A percentile compares a stretch with the other conserved stretches of the same genome.
phyloP scores from a whole-genome alignment of 2,888 invertebrate genomes.

The Pseudeuparius sepicola region DNA sequence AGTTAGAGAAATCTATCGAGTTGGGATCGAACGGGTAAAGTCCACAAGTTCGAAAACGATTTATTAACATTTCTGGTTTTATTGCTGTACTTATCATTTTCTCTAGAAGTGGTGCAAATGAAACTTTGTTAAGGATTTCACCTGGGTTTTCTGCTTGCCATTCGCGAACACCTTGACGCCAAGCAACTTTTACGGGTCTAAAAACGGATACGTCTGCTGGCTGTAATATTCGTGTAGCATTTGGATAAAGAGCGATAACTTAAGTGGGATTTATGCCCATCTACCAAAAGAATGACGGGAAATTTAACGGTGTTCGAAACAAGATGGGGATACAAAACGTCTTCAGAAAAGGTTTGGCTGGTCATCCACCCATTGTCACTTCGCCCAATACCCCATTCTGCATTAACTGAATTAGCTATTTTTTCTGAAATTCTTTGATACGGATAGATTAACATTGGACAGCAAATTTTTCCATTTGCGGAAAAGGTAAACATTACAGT shows the following conservation, averaged over 20 bases:
- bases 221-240: no score
- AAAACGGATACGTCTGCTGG: constrained; percentile 18
- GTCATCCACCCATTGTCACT: constrained; percentile 17
- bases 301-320: no score
- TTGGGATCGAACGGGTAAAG: constrained; percentile 20
- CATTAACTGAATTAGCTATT: constrained; percentile 8
- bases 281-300: constrained; percentile 17
- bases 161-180: constrained; percentile 13
- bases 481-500: constrained; percentile 29
- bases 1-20: constrained; percentile 20
- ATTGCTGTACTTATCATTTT: constrained; percentile 17
- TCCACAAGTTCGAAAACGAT: constrained; percentile 23
- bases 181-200: constrained; percentile 15
- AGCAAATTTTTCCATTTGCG: constrained; percentile 19
- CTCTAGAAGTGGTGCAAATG: no score
- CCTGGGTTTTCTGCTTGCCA: constrained; percentile 20
- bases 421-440: constrained; percentile 11
- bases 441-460: constrained; percentile 12
- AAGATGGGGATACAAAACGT: constrained; percentile 16
- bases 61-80: constrained; percentile 20
- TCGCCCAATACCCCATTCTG: constrained; percentile 12
- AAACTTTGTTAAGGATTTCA: no score
- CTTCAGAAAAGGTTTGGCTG: constrained; percentile 14
- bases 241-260: no score
- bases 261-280: constrained; percentile 19